Conservation (phyloP, 2,113 vertebrate genomes). For the Gambusia holbrooki region DNA sequence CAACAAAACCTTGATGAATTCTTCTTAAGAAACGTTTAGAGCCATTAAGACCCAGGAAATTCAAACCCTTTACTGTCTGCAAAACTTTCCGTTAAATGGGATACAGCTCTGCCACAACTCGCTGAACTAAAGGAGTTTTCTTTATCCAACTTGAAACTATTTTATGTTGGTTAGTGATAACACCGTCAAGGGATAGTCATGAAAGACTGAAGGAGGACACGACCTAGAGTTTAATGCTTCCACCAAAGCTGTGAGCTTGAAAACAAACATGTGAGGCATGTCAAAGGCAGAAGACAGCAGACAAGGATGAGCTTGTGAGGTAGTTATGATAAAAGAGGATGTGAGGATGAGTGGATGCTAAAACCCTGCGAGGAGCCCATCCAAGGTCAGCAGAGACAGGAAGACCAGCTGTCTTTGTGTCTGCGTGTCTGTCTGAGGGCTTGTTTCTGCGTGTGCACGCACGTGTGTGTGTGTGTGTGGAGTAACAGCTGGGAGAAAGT, state of each 20-base stretch:
- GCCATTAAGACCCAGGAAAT: slow-evolving; percentile 8
- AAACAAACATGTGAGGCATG: slow-evolving; percentile 6
- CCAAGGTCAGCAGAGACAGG: slow-evolving; percentile 75
- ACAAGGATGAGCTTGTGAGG: slow-evolving; percentile 37
- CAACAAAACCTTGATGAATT: slow-evolving; percentile 16
- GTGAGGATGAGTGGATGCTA: slow-evolving; percentile 69
- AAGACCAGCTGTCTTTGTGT: slow-evolving; percentile 72
- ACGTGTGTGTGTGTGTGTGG: slow-evolving; percentile 29
- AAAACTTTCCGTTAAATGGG: slow-evolving; percentile 7
- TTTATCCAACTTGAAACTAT: slow-evolving; percentile 34
- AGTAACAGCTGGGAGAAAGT: slow-evolving; percentile 75
- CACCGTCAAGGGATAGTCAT: slow-evolving; percentile 34
- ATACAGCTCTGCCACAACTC: slow-evolving; percentile 23
- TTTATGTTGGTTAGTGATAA: slow-evolving; percentile 41
- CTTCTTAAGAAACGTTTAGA: slow-evolving; percentile 14
- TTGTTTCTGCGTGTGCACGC: slow-evolving; percentile 47
- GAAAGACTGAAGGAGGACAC: slow-evolving; percentile 53
- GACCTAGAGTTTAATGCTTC: slow-evolving; percentile 11
- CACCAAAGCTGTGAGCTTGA: slow-evolving; percentile 16
- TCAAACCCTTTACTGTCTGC: slow-evolving; percentile 25
- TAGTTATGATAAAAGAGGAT: slow-evolving; percentile 49
- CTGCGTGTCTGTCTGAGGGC: slow-evolving; percentile 43
- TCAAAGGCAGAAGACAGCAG: slow-evolving; percentile 8
- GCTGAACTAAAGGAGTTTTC: slow-evolving; percentile 16
- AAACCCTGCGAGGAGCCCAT: slow-evolving; percentile 65